Evolutionary conservation across 2,888 invertebrate species (phyloP).

Genomic region (Napeogenes inachia): DNA sequence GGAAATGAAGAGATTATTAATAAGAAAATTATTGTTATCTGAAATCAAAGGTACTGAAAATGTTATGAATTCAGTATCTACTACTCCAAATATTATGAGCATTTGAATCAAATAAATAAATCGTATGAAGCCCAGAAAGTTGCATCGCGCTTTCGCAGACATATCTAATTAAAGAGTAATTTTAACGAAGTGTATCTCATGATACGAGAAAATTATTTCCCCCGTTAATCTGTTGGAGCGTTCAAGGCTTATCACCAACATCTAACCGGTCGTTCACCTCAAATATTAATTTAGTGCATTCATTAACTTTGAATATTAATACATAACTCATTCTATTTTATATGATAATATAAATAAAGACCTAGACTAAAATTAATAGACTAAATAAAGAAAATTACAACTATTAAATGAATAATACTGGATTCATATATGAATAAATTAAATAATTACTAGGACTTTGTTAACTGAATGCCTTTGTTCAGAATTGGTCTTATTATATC

Average conservation of each 20-base stretch:
- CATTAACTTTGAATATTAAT: slow-evolving; percentile 9
- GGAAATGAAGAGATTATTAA: neutral
- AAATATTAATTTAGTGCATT: slow-evolving; percentile 11
- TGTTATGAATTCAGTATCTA: no score
- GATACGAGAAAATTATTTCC: slow-evolving; percentile 39
- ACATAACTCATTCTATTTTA: slow-evolving; percentile 1
- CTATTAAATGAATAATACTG: no score
- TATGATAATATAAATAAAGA: no score
- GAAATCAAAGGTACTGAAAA: no score
- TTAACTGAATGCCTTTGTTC: no score
- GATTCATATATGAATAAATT: no score
- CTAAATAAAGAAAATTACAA: no score
- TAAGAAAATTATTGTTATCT: neutral
- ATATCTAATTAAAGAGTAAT: slow-evolving; percentile 38
- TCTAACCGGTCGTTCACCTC: slow-evolving; percentile 41
- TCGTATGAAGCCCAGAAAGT: neutral
- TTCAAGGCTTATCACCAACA: slow-evolving; percentile 39
- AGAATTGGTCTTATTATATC: no score
- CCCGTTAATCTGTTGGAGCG: slow-evolving; percentile 38
- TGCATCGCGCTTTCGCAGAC: slow-evolving; percentile 23
- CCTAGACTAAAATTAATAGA: no score
- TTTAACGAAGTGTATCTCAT: slow-evolving; percentile 43
- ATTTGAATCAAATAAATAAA: neutral
- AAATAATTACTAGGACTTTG: no score
- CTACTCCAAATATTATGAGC: no score